phyloP scores from a whole-genome alignment of 2,888 invertebrate species.

The Pandemis corylana region DNA sequence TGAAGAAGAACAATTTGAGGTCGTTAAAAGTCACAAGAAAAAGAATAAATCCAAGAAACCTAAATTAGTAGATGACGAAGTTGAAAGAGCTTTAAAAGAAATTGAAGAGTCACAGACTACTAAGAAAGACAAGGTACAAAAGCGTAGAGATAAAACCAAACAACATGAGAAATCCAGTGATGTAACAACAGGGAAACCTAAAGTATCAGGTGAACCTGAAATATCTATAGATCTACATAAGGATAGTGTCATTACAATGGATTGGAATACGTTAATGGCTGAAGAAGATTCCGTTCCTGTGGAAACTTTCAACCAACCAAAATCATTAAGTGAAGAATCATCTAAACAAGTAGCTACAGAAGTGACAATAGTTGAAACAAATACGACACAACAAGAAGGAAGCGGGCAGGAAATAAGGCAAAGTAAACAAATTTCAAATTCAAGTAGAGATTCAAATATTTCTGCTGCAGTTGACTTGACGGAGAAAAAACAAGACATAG shows the following conservation, averaged over 20 bases:
- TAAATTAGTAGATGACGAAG: conserved; percentile 61
- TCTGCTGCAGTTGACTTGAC: conserved; percentile 8
- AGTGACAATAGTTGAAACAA: conserved; percentile 70
- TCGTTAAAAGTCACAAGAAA: conserved; percentile 61
- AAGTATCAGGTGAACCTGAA: conserved; percentile 35
- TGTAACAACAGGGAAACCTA: conserved; percentile 42
- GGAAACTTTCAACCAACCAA: conserved; percentile 56
- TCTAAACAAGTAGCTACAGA: conserved; percentile 69
- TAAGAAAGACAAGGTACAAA: conserved; percentile 49
- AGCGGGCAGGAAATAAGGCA: conserved; percentile 26
- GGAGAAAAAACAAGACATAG: conserved; percentile 41
- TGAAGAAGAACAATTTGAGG: conserved; percentile 48
- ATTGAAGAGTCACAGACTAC: conserved; percentile 56
- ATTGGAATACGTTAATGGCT: conserved; percentile 76
- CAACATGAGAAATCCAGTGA: conserved; percentile 26
- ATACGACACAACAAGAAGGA: conserved; percentile 49
- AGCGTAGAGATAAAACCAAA: conserved; percentile 23
- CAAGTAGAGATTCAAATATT: conserved; percentile 18
- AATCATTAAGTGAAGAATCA: conserved; percentile 45
- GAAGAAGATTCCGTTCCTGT: conserved; percentile 69
- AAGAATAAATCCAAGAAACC: conserved; percentile 64
- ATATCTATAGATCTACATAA: conserved; percentile 36
- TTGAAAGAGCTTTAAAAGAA: conserved; percentile 63
- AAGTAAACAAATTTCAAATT: conserved; percentile 14
- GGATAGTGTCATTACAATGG: conserved; percentile 61